Base-by-base conservation (phyloP, 2,888 invertebrate species). In the Seira sanloemensis region DNA sequence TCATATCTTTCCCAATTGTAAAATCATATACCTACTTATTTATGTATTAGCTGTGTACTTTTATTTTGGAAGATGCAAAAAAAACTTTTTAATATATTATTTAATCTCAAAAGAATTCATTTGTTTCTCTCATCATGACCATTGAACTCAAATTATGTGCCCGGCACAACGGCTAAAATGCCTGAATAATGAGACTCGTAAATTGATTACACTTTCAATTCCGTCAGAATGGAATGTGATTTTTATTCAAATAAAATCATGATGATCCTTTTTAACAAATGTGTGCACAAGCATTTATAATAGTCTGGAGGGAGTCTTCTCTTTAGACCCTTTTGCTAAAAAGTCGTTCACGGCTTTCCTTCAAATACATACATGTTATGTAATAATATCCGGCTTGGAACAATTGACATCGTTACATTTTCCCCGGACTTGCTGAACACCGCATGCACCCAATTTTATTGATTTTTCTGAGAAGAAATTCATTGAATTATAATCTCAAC, bases 161-260 rank as follows among this genome's bases (percentile, higher is more conserved):
- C 16, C 23, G 5, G 37, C 65, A 24, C 25, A 69, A 27, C 54
- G 25, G 69, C 65, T 80, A 68, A 75, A 25, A n/a, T n/a, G 37
- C 58, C 18, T 62, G 46, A 74, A 62, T 75, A 75, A 80, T 80
- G 74, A 75, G 69, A 68, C 18, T 69, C 75, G 25, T 80, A 80
- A 80, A 80, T 80, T 69, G 65, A 62, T 18, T 1, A 23, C 0
- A 12, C 69, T 69, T 77, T 69, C 69, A 77, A 25, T 27, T 66
- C 65, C 25, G 69, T 69, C 25, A 46, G 78, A 1, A 26, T 19
- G 69, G 78, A 65, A 71, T 78, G 58, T 46, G 37, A 66, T 75
- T 75, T 66, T n/a, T 65, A 24, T 66, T 65, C 75, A 24, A 73
- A 19, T 58, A n/a, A n/a, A n/a, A 50, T 50, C 50, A 50, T 50